Base-by-base conservation (phyloP, 2,797 vertebrate species). In the Helicolenus hilgendorfi region DNA sequence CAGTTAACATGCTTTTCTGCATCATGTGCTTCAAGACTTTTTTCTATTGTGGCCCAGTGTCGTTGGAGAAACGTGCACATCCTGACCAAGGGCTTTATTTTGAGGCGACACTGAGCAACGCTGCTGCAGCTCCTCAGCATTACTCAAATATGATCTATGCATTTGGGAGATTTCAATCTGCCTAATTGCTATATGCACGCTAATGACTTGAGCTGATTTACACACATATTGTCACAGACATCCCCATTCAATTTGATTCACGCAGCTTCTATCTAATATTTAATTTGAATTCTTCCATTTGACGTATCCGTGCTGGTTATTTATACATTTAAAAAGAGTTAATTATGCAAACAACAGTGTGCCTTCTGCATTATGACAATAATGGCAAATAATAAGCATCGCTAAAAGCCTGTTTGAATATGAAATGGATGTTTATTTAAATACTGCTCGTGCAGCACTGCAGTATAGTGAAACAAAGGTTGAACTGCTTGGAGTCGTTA, bases 141-240 rank as follows among this genome's bases (percentile, higher is more conserved):
- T 9, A 72, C 2, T 83, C 24, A 56, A 49, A 82, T 53, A 33
- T 73, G n/a, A 80, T 53, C 62, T 33, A 27, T 70, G 64, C 80
- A 62, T 71, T 36, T 35, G 14, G 14, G 33, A 81, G 69, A 67
- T 84, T 62, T 56, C 31, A 53, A 35, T 65, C 80, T 69, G 45
- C 10, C 45, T 86, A 69, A 73, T 65, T 60, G 58, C 41, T 20
- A n/a, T 29, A n/a, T 9, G 29, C 18, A 85, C 55, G 15, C 33
- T 74, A 81, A 84, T 70, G 26, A 62, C 31, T 71, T 14, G 35
- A 49, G 56, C 11, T 77, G 20, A 88, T 78, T 78, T 65, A 41
- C n/a, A 70, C 75, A 36, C 53, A 36, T 27, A 53, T 20, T 77
- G 56, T 26, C 60, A 64, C 11, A 56, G 35, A 36, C 11, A 60